Percentiles rank a stretch among this genome's conserved stretches.
phyloP scores from a whole-genome alignment of 2,797 vertebrate genomes.

The Diglossa cyanea region DNA sequence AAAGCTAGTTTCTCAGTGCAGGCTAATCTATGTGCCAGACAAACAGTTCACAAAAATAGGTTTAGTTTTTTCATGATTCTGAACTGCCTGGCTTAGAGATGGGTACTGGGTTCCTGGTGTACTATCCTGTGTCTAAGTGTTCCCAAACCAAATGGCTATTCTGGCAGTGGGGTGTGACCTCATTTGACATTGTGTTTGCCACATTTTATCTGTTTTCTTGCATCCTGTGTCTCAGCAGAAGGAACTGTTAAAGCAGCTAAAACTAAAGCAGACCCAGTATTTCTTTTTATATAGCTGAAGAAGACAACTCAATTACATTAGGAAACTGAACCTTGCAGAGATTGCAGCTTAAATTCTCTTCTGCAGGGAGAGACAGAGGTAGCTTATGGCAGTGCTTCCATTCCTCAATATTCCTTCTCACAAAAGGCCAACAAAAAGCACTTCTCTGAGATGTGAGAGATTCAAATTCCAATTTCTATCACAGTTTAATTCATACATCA shows the following conservation, averaged over 20 bases:
- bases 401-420: neutral
- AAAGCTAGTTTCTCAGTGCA: neutral
- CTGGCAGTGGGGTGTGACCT: neutral
- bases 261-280: neutral
- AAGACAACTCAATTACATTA: neutral
- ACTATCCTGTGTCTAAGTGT: neutral
- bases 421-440: neutral
- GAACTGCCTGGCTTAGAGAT: neutral
- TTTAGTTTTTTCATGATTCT: neutral
- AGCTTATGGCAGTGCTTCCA: neutral
- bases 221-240: neutral
- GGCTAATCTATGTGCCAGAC: neutral
- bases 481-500: neutral
- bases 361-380: neutral
- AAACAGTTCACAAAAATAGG: slow-evolving; percentile 11
- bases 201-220: neutral
- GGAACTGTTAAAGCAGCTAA: neutral
- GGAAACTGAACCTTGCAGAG: neutral
- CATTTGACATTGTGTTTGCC: neutral
- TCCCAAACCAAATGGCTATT: neutral
- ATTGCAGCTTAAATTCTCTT: neutral
- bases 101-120: neutral
- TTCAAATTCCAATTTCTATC: neutral
- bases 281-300: neutral
- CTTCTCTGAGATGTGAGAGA: neutral